Conservation (phyloP, 2,113 vertebrate genomes). For the Rhea americana region DNA sequence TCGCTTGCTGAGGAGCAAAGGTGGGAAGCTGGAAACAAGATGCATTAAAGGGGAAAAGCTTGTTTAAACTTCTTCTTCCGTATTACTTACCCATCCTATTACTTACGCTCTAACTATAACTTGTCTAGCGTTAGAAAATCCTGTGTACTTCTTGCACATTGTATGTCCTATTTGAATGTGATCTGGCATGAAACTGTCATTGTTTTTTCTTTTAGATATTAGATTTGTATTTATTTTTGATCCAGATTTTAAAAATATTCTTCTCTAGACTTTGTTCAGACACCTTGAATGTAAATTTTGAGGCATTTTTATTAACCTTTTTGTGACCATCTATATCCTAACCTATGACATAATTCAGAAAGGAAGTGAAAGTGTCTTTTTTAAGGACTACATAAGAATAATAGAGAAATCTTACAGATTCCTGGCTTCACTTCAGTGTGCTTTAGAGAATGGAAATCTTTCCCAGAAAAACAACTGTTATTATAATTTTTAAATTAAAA, state of each 20-base stretch:
- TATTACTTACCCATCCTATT: not conserved
- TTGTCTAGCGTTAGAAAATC: not conserved
- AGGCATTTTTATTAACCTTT: not conserved
- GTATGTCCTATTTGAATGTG: not conserved
- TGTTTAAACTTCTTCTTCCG: not conserved
- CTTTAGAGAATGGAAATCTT: not conserved
- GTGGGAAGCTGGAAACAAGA: not conserved
- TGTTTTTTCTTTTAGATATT: not conserved
- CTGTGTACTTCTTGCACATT: not conserved
- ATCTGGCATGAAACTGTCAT: too few relatives aligned
- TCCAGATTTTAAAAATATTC: not conserved
- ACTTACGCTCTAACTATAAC: not conserved
- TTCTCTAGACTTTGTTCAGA: not conserved
- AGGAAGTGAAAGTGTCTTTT: not conserved
- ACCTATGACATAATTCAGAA: not conserved
- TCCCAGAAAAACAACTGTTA: not conserved
- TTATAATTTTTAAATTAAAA: not conserved
- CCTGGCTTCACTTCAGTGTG: not conserved
- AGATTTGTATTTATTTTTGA: not conserved
- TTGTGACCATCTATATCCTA: not conserved
- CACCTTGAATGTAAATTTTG: not conserved
- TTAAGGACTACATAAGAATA: not conserved
- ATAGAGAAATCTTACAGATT: not conserved
- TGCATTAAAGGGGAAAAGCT: not conserved
- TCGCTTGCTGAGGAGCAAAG: too few relatives aligned